phyloP scores from a whole-genome alignment of 2,888 invertebrate genomes.

The Drymonia ruficornis region DNA sequence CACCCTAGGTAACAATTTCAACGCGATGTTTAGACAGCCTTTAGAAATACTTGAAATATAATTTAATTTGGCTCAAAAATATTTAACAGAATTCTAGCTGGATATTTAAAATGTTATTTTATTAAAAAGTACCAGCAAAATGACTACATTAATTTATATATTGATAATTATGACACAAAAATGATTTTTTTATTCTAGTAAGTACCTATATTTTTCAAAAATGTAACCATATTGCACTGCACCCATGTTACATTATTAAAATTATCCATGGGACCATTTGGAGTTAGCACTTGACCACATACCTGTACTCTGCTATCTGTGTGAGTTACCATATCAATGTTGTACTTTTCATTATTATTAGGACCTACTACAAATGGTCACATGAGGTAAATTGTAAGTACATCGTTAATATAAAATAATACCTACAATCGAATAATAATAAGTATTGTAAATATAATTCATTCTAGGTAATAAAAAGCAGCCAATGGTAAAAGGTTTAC shows the following conservation, averaged over 20 bases:
- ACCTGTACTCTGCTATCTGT: background rate
- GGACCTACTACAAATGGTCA: constrained; percentile 40
- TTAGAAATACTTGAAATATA: constrained; percentile 49
- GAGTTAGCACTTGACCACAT: constrained; percentile 24
- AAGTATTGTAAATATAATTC: constrained; percentile 6
- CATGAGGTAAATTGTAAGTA: constrained; percentile 52
- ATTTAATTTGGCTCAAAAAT: constrained; percentile 43
- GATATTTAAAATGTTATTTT: constrained; percentile 56
- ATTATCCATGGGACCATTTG: constrained; percentile 53
- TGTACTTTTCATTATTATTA: constrained; percentile 7
- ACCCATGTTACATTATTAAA: constrained; percentile 52
- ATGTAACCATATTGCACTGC: constrained; percentile 69
- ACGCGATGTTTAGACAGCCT: constrained; percentile 48
- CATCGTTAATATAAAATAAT: constrained; percentile 43
- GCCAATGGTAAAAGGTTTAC: constrained; percentile 68
- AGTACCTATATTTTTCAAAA: constrained; percentile 36
- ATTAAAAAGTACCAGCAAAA: constrained; percentile 46
- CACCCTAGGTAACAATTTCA: constrained; percentile 55
- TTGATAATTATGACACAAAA: constrained; percentile 42
- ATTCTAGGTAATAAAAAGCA: constrained; percentile 56
- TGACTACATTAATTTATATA: constrained; percentile 40
- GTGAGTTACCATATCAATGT: constrained; percentile 5
- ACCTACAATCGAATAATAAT: constrained; percentile 11
- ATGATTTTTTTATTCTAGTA: constrained; percentile 29
- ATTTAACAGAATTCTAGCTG: constrained; percentile 57